These are phyloP conservation scores for Hypocryptadius cinnamomeus DNA, from an alignment of 2,113 vertebrate species.

Conservation along the genomic window DNA sequence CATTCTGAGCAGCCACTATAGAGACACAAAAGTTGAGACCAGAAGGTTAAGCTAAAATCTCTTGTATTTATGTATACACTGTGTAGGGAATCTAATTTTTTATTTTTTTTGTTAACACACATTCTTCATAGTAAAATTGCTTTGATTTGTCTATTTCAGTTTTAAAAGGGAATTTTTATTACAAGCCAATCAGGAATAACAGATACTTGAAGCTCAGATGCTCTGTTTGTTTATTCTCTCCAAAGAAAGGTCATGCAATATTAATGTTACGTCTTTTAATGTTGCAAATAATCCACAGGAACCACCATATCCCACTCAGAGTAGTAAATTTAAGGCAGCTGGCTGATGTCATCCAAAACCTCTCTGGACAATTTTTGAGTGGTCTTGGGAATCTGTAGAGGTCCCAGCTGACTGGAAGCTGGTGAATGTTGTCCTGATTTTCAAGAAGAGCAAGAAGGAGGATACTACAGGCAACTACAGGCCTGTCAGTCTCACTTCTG, in stretches of 20 bases:
- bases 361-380: background rate
- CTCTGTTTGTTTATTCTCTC: background rate
- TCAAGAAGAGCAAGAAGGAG: background rate
- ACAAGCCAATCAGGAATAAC: background rate
- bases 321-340: background rate
- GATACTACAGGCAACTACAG: background rate
- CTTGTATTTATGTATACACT: conserved; percentile 20
- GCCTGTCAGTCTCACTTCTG: background rate
- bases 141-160: conserved; percentile 32
- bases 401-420: background rate
- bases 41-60: conserved; percentile 13
- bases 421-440: background rate
- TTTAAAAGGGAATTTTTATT: conserved; percentile 40
- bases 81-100: background rate
- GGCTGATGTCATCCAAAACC: background rate
- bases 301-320: background rate
- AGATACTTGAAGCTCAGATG: background rate
- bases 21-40: background rate
- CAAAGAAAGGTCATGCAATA: background rate
- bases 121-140: background rate
- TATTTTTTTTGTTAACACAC: background rate
- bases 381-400: background rate
- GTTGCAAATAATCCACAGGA: background rate
- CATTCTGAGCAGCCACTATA: background rate
- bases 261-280: conserved; percentile 13